Evolutionary conservation across 2,888 invertebrate genomes (phyloP).

Genomic region (Tetropium fuscum): DNA sequence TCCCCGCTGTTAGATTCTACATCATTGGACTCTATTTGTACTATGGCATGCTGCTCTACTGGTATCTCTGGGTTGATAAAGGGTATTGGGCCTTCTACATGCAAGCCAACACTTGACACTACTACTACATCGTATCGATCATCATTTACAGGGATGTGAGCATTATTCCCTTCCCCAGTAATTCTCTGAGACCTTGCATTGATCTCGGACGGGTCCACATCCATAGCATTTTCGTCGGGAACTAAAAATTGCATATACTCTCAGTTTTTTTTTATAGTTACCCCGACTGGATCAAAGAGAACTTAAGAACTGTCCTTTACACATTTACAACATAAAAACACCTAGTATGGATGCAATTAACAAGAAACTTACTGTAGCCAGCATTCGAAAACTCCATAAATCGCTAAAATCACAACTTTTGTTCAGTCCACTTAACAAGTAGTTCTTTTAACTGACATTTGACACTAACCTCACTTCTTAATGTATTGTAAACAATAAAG

Average conservation of each 20-base stretch:
- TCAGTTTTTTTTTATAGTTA: not conserved
- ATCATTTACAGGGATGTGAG: not conserved
- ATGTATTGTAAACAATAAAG: slow-evolving; percentile 24
- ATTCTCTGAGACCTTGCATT: slow-evolving; percentile 13
- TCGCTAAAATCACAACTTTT: slow-evolving; percentile 6
- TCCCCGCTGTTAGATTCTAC: slow-evolving; percentile 26
- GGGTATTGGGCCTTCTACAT: slow-evolving; percentile 37
- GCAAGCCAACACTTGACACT: slow-evolving; percentile 33
- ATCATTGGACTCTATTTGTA: slow-evolving; percentile 36
- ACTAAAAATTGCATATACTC: slow-evolving; percentile 16
- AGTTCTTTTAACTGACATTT: slow-evolving; percentile 6
- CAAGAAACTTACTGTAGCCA: slow-evolving; percentile 21
- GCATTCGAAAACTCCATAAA: slow-evolving; percentile 31
- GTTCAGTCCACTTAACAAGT: not conserved
- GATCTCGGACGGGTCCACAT: slow-evolving; percentile 29
- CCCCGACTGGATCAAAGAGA: no score
- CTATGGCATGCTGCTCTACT: slow-evolving; percentile 36
- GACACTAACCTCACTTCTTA: slow-evolving; percentile 24
- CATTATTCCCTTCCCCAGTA: not conserved
- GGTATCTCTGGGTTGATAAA: slow-evolving; percentile 37
- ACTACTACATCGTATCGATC: slow-evolving; percentile 28
- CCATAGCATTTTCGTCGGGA: slow-evolving; percentile 40
- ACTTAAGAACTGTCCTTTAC: not conserved
- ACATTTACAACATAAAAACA: not conserved
- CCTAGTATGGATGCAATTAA: no score